Conservation (phyloP, 2,113 vertebrate genomes). For the Equus przewalskii region DNA sequence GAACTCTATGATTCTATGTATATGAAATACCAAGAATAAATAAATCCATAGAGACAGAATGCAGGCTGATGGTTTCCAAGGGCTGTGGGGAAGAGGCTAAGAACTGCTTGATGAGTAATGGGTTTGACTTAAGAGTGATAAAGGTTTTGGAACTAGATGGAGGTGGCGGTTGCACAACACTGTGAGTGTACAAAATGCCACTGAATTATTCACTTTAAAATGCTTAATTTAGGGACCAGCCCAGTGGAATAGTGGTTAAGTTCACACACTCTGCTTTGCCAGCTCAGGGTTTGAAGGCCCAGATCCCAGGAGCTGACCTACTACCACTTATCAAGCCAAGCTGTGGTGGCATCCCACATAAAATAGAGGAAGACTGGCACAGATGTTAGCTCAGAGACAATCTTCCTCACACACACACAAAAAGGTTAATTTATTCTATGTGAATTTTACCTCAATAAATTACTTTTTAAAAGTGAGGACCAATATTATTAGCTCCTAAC, state of each 20-base stretch:
- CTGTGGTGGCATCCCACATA: no score
- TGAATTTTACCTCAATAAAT: background rate
- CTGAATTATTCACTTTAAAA: slow-evolving; percentile 20
- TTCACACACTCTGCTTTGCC: no score
- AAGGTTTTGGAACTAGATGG: background rate
- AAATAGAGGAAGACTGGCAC: no score
- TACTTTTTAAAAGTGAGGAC: background rate
- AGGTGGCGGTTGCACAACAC: background rate
- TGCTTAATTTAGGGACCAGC: background rate
- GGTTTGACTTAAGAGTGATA: background rate
- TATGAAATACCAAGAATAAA: background rate
- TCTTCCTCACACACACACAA: no score
- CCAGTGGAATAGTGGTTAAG: no score
- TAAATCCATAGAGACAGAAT: background rate
- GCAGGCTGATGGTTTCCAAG: background rate
- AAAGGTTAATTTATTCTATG: background rate
- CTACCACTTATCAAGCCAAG: no score
- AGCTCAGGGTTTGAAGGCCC: no score
- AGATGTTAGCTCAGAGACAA: no score
- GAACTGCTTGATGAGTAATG: background rate
- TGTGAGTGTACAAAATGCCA: background rate
- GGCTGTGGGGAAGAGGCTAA: background rate
- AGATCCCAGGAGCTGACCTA: no score
- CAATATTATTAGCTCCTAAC: background rate
- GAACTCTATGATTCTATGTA: background rate